Base-by-base conservation (phyloP, 2,797 vertebrate genomes). In the Macroramphosus scolopax region DNA sequence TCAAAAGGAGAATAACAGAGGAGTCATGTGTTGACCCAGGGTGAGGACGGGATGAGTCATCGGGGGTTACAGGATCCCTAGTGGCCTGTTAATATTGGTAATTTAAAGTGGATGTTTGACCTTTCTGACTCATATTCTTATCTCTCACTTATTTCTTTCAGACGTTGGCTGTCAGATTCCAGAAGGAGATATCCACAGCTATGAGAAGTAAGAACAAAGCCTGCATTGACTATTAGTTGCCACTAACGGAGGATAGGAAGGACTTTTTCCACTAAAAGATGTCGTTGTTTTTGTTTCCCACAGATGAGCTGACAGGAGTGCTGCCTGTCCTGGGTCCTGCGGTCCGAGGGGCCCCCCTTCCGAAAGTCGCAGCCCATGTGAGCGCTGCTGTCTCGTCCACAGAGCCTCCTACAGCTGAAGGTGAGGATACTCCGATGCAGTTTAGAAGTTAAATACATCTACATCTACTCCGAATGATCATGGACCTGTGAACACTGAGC, bases 341-440 rank as follows among this genome's bases (percentile, higher is more conserved):
- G 48, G 76, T 81, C 46, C 59, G 12, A 26, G 75, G 70, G 0
- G 71, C 32, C 12, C 72, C 81, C 4, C 42, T 57, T 2, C 47
- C 86, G 6, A 17, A 25, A 46, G 89, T 91, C 0, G 95, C 92
- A 0, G 96, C 95, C 1, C 96, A 98, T 24, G 86, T 98, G 56
- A 96, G 92, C 0, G 94, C 93, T 30, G 77, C 82, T 11, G 42
- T 63, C 46, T 82, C 66, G 3, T 68, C 77, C 11, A 8, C 41
- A 2, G 72, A 69, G 14, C 44, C 59, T 17, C 48, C 53, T 4
- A 6, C 41, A 8, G 36, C 72, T 47, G 70, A 83, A 1, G 64
- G 83, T 85, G 58, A 76, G 76, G 20, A 26, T 8, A n/a, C 20
- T 35, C 12, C 15, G 11, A 46, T 26, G 7, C 8, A 25, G 16